These are phyloP conservation scores for Poeciliopsis infans DNA, from an alignment of 2,797 vertebrate species.

Conservation along the genomic window DNA sequence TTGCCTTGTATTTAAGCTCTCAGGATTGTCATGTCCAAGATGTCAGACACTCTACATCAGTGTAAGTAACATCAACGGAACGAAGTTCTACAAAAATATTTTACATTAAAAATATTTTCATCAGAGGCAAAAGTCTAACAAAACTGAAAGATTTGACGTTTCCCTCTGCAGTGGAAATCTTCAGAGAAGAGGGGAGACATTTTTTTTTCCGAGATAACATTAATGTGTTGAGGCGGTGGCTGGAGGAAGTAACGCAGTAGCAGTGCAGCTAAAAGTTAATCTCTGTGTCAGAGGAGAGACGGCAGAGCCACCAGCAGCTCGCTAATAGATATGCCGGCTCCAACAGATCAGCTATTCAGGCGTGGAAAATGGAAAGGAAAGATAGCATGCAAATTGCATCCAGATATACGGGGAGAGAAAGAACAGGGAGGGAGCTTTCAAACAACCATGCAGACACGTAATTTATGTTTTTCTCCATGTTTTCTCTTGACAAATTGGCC, in stretches of 20 bases:
- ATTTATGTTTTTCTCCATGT: background rate
- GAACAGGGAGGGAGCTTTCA: slow-evolving; percentile 12
- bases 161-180: background rate
- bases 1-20: background rate
- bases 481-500: slow-evolving; percentile 7
- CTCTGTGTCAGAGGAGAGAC: slow-evolving; percentile 37
- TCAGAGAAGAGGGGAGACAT: background rate
- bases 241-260: slow-evolving; percentile 15
- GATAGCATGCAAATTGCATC: slow-evolving; percentile 49
- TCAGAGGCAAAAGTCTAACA: slow-evolving; percentile 1
- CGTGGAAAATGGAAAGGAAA: slow-evolving; percentile 33
- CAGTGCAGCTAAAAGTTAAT: slow-evolving; percentile 44
- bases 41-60: background rate
- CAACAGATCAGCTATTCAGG: slow-evolving; percentile 47
- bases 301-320: slow-evolving; percentile 37
- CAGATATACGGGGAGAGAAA: slow-evolving; percentile 10
- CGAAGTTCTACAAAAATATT: background rate
- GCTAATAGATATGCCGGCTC: slow-evolving; percentile 39
- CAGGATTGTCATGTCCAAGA: background rate
- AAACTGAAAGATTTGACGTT: slow-evolving; percentile 6
- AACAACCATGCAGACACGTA: slow-evolving; percentile 11
- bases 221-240: slow-evolving; percentile 14
- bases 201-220: background rate
- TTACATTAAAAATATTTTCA: slow-evolving; percentile 11
- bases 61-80: background rate